These are phyloP conservation scores for Leuctra nigra DNA, from an alignment of 2,888 invertebrate species.

Conservation along the genomic window DNA sequence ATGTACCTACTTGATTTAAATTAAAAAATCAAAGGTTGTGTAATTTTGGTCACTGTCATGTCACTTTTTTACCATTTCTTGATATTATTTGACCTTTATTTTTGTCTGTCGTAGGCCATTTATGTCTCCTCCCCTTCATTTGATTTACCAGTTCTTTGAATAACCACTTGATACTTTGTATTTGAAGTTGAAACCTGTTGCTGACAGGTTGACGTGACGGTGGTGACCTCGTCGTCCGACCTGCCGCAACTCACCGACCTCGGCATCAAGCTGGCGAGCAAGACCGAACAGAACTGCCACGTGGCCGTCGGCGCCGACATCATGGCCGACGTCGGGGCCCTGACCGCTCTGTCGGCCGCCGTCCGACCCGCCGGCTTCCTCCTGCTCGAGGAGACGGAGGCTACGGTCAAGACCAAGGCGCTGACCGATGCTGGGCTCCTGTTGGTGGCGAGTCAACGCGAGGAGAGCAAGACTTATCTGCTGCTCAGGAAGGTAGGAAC, in stretches of 20 bases:
- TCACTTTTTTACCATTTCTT: not conserved
- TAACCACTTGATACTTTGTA: too few species aligned
- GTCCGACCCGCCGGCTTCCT: slow-evolving; percentile 64
- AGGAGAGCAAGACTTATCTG: slow-evolving; percentile 56
- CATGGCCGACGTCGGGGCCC: slow-evolving; percentile 34
- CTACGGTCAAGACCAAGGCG: slow-evolving; percentile 21
- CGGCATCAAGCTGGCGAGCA: slow-evolving; percentile 54
- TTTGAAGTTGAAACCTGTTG: too few species aligned
- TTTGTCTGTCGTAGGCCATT: not conserved
- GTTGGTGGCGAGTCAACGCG: slow-evolving; percentile 54
- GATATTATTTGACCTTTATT: too few species aligned
- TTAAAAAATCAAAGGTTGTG: not conserved
- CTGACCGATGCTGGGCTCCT: slow-evolving; percentile 43
- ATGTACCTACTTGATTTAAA: not conserved
- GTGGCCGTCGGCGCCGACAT: slow-evolving; percentile 61
- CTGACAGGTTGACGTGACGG: slow-evolving; percentile 49
- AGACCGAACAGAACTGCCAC: slow-evolving; percentile 62
- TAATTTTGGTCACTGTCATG: not conserved
- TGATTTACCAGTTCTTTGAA: too few species aligned
- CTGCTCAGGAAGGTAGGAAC: slow-evolving; percentile 52
- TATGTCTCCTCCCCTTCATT: too few species aligned
- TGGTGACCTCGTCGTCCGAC: slow-evolving; percentile 47
- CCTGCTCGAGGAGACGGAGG: slow-evolving; percentile 59
- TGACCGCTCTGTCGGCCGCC: slow-evolving; percentile 53
- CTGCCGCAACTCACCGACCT: slow-evolving; percentile 48